Evolutionary conservation across 2,797 vertebrate genomes (phyloP).

Genomic region (Balearica regulorum): DNA sequence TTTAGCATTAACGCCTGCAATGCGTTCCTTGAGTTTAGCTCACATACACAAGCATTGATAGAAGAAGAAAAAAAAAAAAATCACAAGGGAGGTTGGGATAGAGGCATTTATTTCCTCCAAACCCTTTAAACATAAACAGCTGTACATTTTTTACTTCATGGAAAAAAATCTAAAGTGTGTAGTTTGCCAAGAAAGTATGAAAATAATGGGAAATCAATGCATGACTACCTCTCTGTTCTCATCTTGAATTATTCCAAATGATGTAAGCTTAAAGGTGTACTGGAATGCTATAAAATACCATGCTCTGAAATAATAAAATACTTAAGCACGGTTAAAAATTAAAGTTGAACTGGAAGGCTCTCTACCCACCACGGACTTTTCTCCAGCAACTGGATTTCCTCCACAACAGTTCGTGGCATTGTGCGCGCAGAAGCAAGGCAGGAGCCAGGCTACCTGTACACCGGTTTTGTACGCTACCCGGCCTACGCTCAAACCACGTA

Average conservation of each 20-base stretch:
- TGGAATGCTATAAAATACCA: not conserved
- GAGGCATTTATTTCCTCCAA: not conserved
- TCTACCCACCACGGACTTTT: not conserved
- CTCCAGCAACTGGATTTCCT: not conserved
- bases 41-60: not conserved
- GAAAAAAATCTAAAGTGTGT: not conserved
- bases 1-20: not conserved
- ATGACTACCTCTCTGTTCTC: slow-evolving; percentile 25
- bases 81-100: not conserved
- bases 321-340: not conserved
- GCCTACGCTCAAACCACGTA: fast-evolving
- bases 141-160: not conserved
- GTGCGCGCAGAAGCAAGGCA: not conserved
- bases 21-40: not conserved
- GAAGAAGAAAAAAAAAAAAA: not conserved
- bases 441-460: not conserved
- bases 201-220: slow-evolving; percentile 39
- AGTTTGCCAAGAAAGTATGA: not conserved
- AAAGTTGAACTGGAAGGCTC: not conserved
- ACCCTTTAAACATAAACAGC: slow-evolving; percentile 7
- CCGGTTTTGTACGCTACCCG: fast-evolving
- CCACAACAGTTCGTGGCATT: fast-evolving
- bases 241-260: slow-evolving; percentile 11
- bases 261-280: not conserved
- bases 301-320: not conserved